phyloP scores from a whole-genome alignment of 2,797 vertebrate species.

The Podargus strigoides region DNA sequence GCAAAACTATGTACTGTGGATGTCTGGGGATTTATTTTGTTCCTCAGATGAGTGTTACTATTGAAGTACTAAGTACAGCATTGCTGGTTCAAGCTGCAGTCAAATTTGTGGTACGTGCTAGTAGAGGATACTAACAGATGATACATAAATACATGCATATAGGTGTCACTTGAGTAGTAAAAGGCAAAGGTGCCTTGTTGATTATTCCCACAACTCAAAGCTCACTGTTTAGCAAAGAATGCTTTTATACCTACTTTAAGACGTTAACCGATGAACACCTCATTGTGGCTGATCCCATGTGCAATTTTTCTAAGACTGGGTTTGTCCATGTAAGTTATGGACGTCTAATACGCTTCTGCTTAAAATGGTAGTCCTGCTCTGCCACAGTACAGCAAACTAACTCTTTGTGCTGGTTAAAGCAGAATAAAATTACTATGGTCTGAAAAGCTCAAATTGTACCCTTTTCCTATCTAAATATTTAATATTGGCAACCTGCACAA shows the following conservation, averaged over 20 bases:
- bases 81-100: neutral
- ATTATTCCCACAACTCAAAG: neutral
- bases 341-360: neutral
- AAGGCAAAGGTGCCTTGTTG: neutral
- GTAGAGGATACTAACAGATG: neutral
- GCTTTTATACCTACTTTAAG: neutral
- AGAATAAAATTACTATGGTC: neutral
- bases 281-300: neutral
- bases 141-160: neutral
- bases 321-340: neutral
- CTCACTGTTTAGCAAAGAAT: neutral
- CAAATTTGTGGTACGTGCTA: neutral
- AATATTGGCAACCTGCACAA: neutral
- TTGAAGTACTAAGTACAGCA: neutral
- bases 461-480: neutral
- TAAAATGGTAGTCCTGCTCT: neutral
- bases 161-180: neutral
- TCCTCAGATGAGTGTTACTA: neutral
- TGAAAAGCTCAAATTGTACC: neutral
- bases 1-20: neutral
- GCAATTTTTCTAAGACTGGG: neutral
- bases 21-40: fast-evolving
- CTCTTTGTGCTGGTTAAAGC: neutral
- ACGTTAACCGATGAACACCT: neutral
- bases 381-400: neutral